Percentiles rank a stretch among this genome's conserved stretches.
phyloP scores from a whole-genome alignment of 2,888 invertebrate species.

The Sceliomorpha sp. region DNA sequence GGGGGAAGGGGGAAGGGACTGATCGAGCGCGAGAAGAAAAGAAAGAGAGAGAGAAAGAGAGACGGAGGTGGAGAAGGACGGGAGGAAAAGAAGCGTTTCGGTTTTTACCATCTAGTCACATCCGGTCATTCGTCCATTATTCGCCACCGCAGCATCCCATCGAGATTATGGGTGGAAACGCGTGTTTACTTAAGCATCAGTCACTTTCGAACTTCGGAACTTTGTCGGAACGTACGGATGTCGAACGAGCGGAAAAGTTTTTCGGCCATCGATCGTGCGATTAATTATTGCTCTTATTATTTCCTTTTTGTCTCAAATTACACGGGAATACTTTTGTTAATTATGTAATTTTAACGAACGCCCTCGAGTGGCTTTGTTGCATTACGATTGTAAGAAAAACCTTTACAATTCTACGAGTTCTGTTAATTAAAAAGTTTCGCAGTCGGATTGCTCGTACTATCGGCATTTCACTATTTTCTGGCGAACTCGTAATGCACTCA shows the following conservation, averaged over 20 bases:
- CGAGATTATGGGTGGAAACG: constrained; percentile 62
- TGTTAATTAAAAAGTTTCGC: constrained; percentile 50
- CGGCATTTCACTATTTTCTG: constrained; percentile 38
- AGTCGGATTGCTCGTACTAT: constrained; percentile 8
- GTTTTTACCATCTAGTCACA: constrained; percentile 74
- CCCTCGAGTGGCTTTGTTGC: not conserved
- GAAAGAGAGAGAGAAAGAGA: constrained; percentile 38
- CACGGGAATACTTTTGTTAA: too few relatives aligned
- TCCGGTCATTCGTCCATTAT: constrained; percentile 74
- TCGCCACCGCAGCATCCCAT: constrained; percentile 57
- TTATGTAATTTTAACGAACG: too few relatives aligned
- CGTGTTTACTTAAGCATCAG: constrained; percentile 76
- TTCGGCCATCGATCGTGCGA: too few relatives aligned
- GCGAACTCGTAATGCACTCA: constrained; percentile 36
- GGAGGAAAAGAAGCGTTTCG: constrained; percentile 64
- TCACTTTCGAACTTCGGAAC: constrained; percentile 59
- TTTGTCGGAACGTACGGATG: constrained; percentile 29
- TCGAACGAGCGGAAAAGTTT: constrained; percentile 51
- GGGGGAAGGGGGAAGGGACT: constrained; percentile 35
- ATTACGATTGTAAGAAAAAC: constrained; percentile 19
- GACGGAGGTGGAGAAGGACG: constrained; percentile 39
- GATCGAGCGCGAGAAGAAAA: constrained; percentile 60
- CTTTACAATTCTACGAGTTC: constrained; percentile 29
- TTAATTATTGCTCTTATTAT: too few relatives aligned
- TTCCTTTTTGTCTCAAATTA: too few relatives aligned